Base-by-base conservation (phyloP, 2,113 vertebrate species). In the Catagonus wagneri region DNA sequence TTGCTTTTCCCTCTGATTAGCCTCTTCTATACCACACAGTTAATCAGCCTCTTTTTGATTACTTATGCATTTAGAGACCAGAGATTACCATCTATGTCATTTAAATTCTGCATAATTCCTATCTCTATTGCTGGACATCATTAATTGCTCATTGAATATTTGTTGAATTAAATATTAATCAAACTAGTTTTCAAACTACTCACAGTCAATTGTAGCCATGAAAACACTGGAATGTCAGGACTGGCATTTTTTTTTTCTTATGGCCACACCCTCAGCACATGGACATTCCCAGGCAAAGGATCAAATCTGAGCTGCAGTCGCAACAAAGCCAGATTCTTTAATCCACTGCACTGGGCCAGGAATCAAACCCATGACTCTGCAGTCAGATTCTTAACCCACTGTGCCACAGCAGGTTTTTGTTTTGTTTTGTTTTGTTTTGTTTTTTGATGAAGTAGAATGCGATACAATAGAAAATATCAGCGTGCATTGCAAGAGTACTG, bases 161-260 rank as follows among this genome's bases (percentile, higher is more conserved):
- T 93, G 20, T 94, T 25, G 71, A 79, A 83, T 83, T 83, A 23
- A 89, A 58, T 75, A 74, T 72, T 23, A 95, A 6, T 75, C 58
- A 94, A 89, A 81, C 32, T 71, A 39, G 15, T 88, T 94, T 93
- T 89, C 23, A 96, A 85, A 60, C n/a, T 92, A 78, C 34, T 66
- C 12, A 75, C 19, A 72, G 71, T 50, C 20, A 89, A 25, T 80
- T 80, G 8, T 19, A 22, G n/a, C 58, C 44, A 69, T 83, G 68
- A 94, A 95, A 95, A 95, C 17, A 68, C 52, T 78, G 61, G 17
- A 80, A 17, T 84, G n/a, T 93, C 36, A 93, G 11, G 19, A 61
- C 3, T 36, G 6, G n/a, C 17, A 23, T 36, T 68, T 71, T 50
- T 25, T 68, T 78, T 65, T 52, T 56, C 44, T 44, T 44, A 44